phyloP scores from a whole-genome alignment of 2,888 invertebrate genomes.

The Catocala fraxini region DNA sequence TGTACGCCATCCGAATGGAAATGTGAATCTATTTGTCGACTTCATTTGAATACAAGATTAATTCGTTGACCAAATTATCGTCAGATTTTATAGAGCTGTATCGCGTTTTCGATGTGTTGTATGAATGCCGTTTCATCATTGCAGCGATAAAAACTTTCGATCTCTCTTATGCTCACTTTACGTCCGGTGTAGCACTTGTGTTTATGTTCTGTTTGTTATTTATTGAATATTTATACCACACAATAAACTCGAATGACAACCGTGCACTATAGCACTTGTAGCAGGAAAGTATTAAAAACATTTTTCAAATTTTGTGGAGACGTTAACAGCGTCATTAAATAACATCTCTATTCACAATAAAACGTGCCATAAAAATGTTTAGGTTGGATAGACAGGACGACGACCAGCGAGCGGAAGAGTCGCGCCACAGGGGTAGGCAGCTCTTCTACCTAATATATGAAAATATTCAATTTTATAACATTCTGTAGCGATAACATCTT shows the following conservation, averaged over 20 bases:
- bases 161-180: slow-evolving; percentile 22
- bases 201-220: slow-evolving; percentile 52
- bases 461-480: slow-evolving; percentile 87
- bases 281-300: slow-evolving; percentile 61
- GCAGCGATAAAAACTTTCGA: slow-evolving; percentile 27
- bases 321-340: slow-evolving; percentile 85
- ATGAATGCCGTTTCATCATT: slow-evolving; percentile 41
- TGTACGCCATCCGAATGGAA: slow-evolving; percentile 17
- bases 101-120: slow-evolving; percentile 30
- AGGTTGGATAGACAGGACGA: slow-evolving; percentile 46
- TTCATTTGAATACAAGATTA: slow-evolving; percentile 41
- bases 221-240: slow-evolving; percentile 70
- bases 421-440: slow-evolving; percentile 73
- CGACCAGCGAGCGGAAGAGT: slow-evolving; percentile 65
- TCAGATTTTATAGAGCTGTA: slow-evolving; percentile 24
- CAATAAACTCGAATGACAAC: slow-evolving; percentile 70
- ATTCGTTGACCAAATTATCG: slow-evolving; percentile 38
- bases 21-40: slow-evolving; percentile 17
- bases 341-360: slow-evolving; percentile 85
- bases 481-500: slow-evolving; percentile 84
- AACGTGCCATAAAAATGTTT: slow-evolving; percentile 73
- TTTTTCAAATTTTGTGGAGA: slow-evolving; percentile 73
- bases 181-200: slow-evolving; percentile 30
- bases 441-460: slow-evolving; percentile 71
- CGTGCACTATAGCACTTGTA: slow-evolving; percentile 53